Conservation (phyloP, 2,113 vertebrate genomes). For the Crocuta crocuta region DNA sequence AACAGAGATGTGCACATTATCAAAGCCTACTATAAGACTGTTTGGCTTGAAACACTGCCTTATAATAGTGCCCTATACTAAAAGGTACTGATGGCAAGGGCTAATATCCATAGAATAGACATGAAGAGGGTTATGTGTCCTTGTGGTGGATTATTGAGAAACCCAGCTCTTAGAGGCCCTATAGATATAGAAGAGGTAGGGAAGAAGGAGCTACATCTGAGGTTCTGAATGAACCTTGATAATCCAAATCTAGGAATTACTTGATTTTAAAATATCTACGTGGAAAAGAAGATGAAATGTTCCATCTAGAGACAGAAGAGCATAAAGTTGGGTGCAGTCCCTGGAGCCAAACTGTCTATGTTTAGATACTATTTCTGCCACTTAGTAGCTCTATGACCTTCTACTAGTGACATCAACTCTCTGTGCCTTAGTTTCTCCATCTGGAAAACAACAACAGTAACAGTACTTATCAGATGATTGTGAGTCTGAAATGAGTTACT, state of each 20-base stretch:
- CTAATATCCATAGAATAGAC: neutral
- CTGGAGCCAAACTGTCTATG: neutral
- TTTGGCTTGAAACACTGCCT: neutral
- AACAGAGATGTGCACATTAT: neutral
- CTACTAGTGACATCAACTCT: neutral
- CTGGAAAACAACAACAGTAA: neutral
- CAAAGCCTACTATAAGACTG: neutral
- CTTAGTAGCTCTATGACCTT: neutral
- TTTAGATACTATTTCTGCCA: neutral
- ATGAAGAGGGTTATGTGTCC: neutral
- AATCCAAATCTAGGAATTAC: slow-evolving; percentile 6
- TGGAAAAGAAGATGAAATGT: neutral
- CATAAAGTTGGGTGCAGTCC: neutral
- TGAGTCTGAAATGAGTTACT: neutral
- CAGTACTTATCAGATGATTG: neutral
- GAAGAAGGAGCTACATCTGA: neutral
- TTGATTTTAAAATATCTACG: neutral
- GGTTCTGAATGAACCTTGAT: slow-evolving; percentile 11
- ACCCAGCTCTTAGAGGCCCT: neutral
- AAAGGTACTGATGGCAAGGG: neutral
- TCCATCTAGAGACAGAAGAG: neutral
- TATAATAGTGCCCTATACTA: neutral
- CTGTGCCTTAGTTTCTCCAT: neutral
- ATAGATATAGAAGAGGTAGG: neutral
- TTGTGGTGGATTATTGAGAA: neutral